Base-by-base conservation (phyloP, 1,140 invertebrate species). In the Manduca sexta region DNA sequence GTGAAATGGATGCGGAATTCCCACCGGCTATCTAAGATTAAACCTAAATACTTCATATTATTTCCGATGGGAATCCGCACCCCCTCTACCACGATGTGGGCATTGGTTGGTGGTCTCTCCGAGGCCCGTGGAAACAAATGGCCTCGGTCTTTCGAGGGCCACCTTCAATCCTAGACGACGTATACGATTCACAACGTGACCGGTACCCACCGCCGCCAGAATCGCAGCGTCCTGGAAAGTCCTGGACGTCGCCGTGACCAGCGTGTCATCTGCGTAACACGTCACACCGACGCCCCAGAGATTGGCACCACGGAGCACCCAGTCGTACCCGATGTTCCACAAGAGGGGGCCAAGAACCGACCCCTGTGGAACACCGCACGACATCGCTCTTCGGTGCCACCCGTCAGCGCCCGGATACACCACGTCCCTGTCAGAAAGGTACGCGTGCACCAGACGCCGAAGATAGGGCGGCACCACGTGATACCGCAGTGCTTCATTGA, bases 131-230 rank as follows among this genome's bases (percentile, higher is more conserved):
- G 4, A 48, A 48, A 11, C 21, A 48, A 2, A 48, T 8, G 3
- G 37, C 46, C 29, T 42, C 39, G 1, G 39, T 40, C 12, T 49
- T 49, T 39, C 29, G 10, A 41, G 37, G 38, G 45, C 35, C 12
- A 49, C 46, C 5, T 34, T 18, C 1, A 49, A 17, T 1, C 46
- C 46, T 2, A 49, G 30, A 0, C 11, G 1, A 1, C 14, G 29
- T 4, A 49, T 49, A 6, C 29, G 14, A 1, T 15, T 6, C n/a
- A 40, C n/a, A 0, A 49, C 26, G 0, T 17, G 38, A 1, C 13
- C 8, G 5, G 17, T 14, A 0, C 38, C 38, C 2, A 37, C 39
- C 8, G 26, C 17, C 1, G 39, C 46, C 2, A 31, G 26, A 7
- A 15, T 31, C 10, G n/a, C 15, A 10, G 38, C 38, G 4, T 41